phyloP scores from a whole-genome alignment of 2,113 vertebrate genomes.

The Pseudonaja textilis region DNA sequence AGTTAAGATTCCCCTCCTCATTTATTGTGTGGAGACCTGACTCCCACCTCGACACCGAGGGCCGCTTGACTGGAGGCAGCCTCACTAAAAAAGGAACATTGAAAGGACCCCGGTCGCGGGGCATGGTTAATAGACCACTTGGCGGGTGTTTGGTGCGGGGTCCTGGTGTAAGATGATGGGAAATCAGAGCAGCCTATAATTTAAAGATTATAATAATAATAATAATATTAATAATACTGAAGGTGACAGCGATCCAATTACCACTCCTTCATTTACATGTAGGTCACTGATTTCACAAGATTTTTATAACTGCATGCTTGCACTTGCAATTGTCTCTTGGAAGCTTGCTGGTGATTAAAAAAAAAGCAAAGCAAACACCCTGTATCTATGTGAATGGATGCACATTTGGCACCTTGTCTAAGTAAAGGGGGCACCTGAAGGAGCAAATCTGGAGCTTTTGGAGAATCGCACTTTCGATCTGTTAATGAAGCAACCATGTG shows the following conservation, averaged over 20 bases:
- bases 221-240: not conserved
- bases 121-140: not conserved
- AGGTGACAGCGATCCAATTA: not conserved
- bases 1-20: not conserved
- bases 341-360: not conserved
- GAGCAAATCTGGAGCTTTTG: constrained; percentile 17
- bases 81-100: not conserved
- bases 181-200: not conserved
- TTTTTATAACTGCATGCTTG: not conserved
- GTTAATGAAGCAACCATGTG: constrained; percentile 10
- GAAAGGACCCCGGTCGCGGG: not conserved
- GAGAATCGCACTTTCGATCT: not conserved
- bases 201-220: not conserved
- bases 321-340: not conserved
- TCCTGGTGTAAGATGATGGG: not conserved
- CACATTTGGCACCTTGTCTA: constrained; percentile 36
- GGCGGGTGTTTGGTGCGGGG: not conserved
- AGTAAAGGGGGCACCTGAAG: constrained; percentile 7
- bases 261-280: not conserved
- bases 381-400: not conserved
- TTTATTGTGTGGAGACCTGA: not conserved
- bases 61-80: not conserved
- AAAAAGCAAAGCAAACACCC: not conserved
- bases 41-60: too few species aligned
- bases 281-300: not conserved